Base-by-base conservation (phyloP, 2,888 invertebrate genomes). In the Hyposoter didymator region DNA sequence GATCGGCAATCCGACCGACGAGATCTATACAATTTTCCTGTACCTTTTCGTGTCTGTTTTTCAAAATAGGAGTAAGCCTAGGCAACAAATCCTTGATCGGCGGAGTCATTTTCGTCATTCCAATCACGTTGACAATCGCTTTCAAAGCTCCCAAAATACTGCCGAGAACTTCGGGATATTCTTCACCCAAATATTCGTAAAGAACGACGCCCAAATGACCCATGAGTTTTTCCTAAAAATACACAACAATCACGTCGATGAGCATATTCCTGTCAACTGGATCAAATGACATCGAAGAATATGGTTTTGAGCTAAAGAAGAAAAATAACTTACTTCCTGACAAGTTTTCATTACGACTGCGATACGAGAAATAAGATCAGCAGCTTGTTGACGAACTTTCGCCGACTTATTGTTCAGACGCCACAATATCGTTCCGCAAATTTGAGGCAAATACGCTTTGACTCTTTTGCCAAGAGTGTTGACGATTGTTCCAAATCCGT, bases 41-140 rank as follows among this genome's bases (percentile, higher is more conserved):
- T 80, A 99, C 99, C 88, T 95, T 96, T 90, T 96, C 96, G 89
- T 96, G 98, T 95, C 98, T 96, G 95, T 99, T 99, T 94, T 99
- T 99, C 87, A 99, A 95, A 92, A 99, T 99, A 0, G 99, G 99
- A 0, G 99, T 99, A 55, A 99, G 95, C 84, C 99, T 95, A 0
- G 99, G 99, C 74, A 99, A 94, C 32, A 99, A 95, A 95, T 99
- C 99, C 95, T 99, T 99, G 91, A 99, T 99, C 1, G 99, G 99
- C 6, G 99, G 99, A 2, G 99, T 99, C 99, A 99, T 99, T 95
- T 99, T 99, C 0, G 99, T 99, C 99, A 99, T 99, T 90, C 99
- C 99, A 92, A 99, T 99, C 6, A 99, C 99, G 94, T 99, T 99
- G 6, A 99, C 99, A 89, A 99, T 99, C 0, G 98, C 98, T 94